A percentile compares a stretch with the other conserved stretches of the same genome.
phyloP scores from a whole-genome alignment of 2,797 vertebrate species.

The Lerista edwardsae region DNA sequence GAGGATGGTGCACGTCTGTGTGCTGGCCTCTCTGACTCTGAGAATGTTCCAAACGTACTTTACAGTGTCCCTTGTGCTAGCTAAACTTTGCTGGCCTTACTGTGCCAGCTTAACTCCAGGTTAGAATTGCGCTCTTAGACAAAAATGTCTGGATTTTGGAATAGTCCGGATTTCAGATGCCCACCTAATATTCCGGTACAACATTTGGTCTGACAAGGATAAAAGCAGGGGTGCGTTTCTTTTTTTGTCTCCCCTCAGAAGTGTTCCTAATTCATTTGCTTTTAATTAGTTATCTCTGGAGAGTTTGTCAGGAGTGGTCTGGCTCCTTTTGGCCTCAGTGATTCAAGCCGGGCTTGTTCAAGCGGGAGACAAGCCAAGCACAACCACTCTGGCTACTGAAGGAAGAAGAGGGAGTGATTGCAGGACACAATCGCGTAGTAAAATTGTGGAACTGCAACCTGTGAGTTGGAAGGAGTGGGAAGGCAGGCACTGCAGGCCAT shows the following conservation, averaged over 20 bases:
- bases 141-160: no score
- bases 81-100: no score
- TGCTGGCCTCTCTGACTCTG: no score
- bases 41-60: no score
- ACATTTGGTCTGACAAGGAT: not conserved
- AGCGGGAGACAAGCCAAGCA: not conserved
- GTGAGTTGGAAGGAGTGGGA: not conserved
- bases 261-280: not conserved
- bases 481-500: not conserved
- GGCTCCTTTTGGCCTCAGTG: not conserved
- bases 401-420: not conserved
- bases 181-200: no score
- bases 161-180: no score
- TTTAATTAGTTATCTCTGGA: conserved; percentile 20
- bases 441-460: not conserved
- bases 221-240: not conserved
- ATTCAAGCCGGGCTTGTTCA: not conserved
- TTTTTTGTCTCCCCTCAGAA: not conserved
- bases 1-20: no score
- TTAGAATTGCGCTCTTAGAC: no score
- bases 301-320: not conserved
- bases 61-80: no score
- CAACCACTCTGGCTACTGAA: not conserved
- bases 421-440: not conserved
- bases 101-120: no score